phyloP scores from a whole-genome alignment of 64 coral and sea anemone genomes.

The Porites lutea region DNA sequence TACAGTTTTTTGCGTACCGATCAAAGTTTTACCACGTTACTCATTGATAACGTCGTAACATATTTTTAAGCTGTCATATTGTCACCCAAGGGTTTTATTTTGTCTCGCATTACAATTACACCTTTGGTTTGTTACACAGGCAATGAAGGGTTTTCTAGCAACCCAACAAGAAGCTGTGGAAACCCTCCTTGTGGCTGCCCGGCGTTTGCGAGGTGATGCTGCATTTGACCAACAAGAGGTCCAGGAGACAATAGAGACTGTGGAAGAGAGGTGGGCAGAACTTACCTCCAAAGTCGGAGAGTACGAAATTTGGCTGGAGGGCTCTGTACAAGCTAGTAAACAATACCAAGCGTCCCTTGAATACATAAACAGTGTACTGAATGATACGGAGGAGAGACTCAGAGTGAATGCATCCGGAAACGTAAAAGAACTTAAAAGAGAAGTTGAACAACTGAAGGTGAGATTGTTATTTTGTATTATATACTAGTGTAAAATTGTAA shows the following conservation, averaged over 20 bases:
- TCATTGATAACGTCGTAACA: too few relatives aligned
- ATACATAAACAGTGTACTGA: slow-evolving; percentile 68
- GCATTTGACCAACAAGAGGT: slow-evolving; percentile 83
- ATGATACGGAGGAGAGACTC: slow-evolving; percentile 59
- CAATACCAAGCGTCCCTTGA: slow-evolving; percentile 59
- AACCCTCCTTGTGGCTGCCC: slow-evolving; percentile 64
- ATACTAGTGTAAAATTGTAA: too few relatives aligned
- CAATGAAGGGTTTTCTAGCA: slow-evolving; percentile 94
- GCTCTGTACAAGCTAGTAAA: slow-evolving; percentile 76
- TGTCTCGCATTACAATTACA: not conserved
- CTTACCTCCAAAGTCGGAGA: slow-evolving; percentile 72
- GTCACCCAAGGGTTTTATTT: too few relatives aligned
- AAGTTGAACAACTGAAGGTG: slow-evolving; percentile 70
- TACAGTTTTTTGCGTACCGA: too few relatives aligned
- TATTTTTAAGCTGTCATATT: not conserved
- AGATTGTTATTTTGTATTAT: not conserved
- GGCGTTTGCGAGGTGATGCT: slow-evolving; percentile 60
- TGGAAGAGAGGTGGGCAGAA: slow-evolving; percentile 73
- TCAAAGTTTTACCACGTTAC: too few relatives aligned
- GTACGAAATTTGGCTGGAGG: slow-evolving; percentile 85
- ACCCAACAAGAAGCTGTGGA: slow-evolving; percentile 76
- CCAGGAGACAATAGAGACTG: slow-evolving; percentile 78
- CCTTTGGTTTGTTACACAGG: slow-evolving; percentile 29
- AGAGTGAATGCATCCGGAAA: slow-evolving; percentile 29
- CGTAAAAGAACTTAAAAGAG: slow-evolving; percentile 32